A percentile compares a stretch with the other conserved stretches of the same genome.
Conservation (phyloP, 2,113 vertebrate genomes). For the Hippocampus zosterae region DNA sequence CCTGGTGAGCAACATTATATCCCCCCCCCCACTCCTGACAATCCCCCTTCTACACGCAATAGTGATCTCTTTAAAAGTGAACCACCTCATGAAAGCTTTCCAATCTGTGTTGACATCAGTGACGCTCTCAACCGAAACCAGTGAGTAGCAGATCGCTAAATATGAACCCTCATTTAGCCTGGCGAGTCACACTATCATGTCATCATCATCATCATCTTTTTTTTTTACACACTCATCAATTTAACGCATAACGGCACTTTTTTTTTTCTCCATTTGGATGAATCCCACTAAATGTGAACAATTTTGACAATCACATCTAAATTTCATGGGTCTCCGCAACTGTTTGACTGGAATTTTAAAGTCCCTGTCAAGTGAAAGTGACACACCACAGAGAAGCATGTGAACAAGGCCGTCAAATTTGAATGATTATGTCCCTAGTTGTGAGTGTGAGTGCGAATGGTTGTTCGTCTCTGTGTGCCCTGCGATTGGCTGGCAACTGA, state of each 20-base stretch:
- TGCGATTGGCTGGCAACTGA: no score
- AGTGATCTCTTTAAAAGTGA: neutral
- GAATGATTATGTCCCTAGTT: no score
- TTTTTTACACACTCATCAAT: constrained; percentile 10
- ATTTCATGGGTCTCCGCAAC: neutral
- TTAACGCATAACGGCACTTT: neutral
- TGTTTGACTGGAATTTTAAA: constrained; percentile 1
- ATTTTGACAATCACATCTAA: constrained; percentile 44
- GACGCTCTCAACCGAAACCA: constrained; percentile 49
- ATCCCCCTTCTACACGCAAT: neutral
- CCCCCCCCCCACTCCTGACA: neutral
- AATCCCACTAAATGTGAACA: constrained; percentile 27
- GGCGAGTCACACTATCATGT: neutral
- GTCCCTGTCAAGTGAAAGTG: neutral
- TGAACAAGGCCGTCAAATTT: no score
- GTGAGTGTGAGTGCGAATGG: no score
- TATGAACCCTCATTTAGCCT: neutral
- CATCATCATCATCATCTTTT: constrained; percentile 19
- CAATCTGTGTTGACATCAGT: constrained; percentile 59
- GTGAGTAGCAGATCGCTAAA: constrained; percentile 49
- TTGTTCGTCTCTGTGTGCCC: no score
- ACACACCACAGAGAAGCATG: neutral
- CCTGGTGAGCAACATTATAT: constrained; percentile 63
- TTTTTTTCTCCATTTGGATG: constrained; percentile 14
- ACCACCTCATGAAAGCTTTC: constrained; percentile 16